Evolutionary conservation across 1,140 invertebrate genomes (phyloP).

Genomic region (Tetramorium simillimum): DNA sequence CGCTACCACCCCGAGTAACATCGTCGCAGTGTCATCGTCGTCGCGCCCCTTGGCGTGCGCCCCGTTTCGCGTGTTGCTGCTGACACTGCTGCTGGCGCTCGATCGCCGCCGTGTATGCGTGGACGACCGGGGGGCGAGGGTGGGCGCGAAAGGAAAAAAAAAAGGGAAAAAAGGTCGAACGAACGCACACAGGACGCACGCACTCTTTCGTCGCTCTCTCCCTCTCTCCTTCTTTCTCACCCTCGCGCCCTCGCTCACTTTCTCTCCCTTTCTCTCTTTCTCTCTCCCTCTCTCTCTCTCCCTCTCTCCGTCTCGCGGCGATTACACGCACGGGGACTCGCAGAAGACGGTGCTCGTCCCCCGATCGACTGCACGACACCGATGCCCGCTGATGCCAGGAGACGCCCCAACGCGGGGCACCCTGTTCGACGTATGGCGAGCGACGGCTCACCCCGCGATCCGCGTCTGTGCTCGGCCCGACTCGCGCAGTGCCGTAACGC

Average conservation of each 20-base stretch:
- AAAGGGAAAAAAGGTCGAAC: conserved; percentile 1
- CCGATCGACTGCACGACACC: conserved; percentile 75
- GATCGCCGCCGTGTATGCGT: conserved; percentile 37
- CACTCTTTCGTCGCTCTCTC: conserved; percentile 50
- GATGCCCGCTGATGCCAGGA: conserved; percentile 78
- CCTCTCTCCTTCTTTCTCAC: conserved; percentile 24
- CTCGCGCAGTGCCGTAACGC: conserved; percentile 82
- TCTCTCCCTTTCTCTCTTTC: background rate
- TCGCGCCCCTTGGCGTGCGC: conserved; percentile 60
- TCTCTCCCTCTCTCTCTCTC: background rate
- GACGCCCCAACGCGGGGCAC: conserved; percentile 82
- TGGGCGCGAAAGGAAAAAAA: conserved; percentile 26
- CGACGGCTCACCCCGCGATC: conserved; percentile 78
- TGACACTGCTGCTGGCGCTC: background rate
- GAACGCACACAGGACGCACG: conserved; percentile 53
- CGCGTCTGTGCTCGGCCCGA: conserved; percentile 78
- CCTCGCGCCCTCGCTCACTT: background rate
- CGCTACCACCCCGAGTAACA: conserved; percentile 70
- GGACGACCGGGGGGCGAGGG: conserved; percentile 2
- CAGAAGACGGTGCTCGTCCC: conserved; percentile 78
- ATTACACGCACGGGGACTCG: conserved; percentile 54
- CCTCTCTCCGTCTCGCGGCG: conserved; percentile 18
- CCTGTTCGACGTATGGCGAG: conserved; percentile 81
- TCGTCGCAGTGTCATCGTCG: conserved; percentile 72
- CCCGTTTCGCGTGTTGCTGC: conserved; percentile 29